Evolutionary conservation across 2,797 vertebrate genomes (phyloP), one percentile per base, ranked within the genome.

Genomic region (Knipowitschia caucasica): DNA sequence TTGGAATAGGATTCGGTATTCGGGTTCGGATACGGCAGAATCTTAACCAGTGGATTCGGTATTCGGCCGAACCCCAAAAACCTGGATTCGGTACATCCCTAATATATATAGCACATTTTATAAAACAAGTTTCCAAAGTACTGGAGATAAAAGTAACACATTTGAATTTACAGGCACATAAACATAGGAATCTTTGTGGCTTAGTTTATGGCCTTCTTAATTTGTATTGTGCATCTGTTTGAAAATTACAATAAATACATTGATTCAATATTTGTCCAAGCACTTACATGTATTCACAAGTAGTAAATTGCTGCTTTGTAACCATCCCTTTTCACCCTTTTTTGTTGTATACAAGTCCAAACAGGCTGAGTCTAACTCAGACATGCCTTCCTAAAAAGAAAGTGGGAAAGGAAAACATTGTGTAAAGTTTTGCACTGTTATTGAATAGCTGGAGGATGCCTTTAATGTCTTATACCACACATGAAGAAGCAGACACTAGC

Each of bases 291-390:
- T 56, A 18, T 38, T 0, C 9, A 12, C 42, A 46, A 57, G 51
- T 49, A 33, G n/a, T 42, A 50, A 62, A 73, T 61, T 72, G 61
- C 49, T 36, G 38, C 64, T 56, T 63, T 67, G 43, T 18, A 31
- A 38, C 40, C 36, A 17, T 64, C 70, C 46, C 57, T 43, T 64
- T 58, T 67, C 33, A n/a, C 44, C 27, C 24, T 10, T 12, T n/a
- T 51, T 45, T 29, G 52, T 15, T 23, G 1, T 23, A 23, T 49
- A 45, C 84, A 81, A 73, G 82, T 73, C 62, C 8, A 1, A 55
- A 80, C 75, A 81, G 46, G 77, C 71, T 36, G 39, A 40, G 51
- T 71, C 54, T 64, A 78, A 68, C 64, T 81, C 69, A 64, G 61
- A 78, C 76, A 70, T 47, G 67, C 63, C 63, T 62, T 59, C 69